Evolutionary conservation across 2,888 invertebrate species (phyloP).

Genomic region (Polylopha cassiicola): DNA sequence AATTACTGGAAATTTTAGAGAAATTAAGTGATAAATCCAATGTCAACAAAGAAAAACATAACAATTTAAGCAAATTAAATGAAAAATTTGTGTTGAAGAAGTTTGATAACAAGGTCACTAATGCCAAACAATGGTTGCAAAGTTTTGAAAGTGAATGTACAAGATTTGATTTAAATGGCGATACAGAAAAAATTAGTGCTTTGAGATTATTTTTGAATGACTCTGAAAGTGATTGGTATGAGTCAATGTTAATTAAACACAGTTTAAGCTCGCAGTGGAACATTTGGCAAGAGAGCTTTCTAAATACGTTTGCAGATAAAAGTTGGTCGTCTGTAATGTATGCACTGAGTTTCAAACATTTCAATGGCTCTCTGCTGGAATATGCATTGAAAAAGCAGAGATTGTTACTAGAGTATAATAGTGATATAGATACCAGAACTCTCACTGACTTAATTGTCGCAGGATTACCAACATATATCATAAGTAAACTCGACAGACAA

Average conservation of each 20-base stretch:
- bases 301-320: neutral
- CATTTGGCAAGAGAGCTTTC: neutral
- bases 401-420: neutral
- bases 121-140: constrained; percentile 30
- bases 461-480: constrained; percentile 1
- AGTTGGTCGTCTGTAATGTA: neutral
- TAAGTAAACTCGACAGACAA: neutral
- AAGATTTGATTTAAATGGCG: constrained; percentile 25
- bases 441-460: neutral
- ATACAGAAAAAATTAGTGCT: constrained; percentile 31
- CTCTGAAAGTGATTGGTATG: constrained; percentile 27
- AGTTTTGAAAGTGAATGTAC: constrained; percentile 34
- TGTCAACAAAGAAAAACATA: constrained; percentile 23
- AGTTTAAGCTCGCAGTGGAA: neutral
- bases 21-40: constrained; percentile 24
- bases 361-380: too few species aligned
- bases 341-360: neutral
- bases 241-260: constrained; percentile 20
- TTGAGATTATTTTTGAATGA: constrained; percentile 30
- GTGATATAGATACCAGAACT: neutral
- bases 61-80: constrained; percentile 24
- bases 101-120: constrained; percentile 28
- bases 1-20: constrained; percentile 22
- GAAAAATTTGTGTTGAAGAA: constrained; percentile 34
- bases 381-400: too few species aligned